A percentile compares a stretch with the other conserved stretches of the same genome.
Conservation (phyloP, 1,140 invertebrate species). For the Hycleus cichorii region DNA sequence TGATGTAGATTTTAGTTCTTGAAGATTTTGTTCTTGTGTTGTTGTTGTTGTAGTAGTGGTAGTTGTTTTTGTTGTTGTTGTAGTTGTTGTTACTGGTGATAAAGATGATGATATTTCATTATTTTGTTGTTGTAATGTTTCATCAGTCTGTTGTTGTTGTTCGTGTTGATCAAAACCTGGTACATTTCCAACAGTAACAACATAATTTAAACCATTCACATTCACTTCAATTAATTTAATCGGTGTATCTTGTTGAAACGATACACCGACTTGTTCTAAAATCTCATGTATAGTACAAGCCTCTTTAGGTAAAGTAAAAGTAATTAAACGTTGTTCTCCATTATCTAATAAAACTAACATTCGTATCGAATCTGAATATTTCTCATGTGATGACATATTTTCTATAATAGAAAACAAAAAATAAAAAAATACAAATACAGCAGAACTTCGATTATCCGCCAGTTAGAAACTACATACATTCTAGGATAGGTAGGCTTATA, state of each 20-base stretch:
- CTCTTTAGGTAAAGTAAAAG: constrained; percentile 68
- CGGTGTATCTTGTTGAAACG: constrained; percentile 53
- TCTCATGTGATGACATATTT: constrained; percentile 17
- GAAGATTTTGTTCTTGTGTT: too few species aligned
- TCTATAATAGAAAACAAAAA: neutral
- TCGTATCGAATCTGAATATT: constrained; percentile 48
- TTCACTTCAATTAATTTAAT: constrained; percentile 64
- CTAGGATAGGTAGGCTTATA: too few species aligned
- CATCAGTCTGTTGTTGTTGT: neutral
- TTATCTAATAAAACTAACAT: constrained; percentile 66
- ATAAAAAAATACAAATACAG: neutral
- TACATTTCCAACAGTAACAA: constrained; percentile 56
- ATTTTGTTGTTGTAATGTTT: neutral
- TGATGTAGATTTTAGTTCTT: constrained; percentile 18
- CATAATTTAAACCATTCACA: constrained; percentile 63
- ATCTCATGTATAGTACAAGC: constrained; percentile 72
- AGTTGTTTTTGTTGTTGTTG: too few species aligned
- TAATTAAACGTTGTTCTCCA: constrained; percentile 69
- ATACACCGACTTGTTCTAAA: constrained; percentile 63
- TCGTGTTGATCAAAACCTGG: constrained; percentile 1
- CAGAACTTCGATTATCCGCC: too few species aligned
- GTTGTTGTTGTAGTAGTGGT: too few species aligned
- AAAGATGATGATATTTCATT: too few species aligned
- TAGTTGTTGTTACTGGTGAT: too few species aligned
- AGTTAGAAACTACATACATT: too few species aligned